Evolutionary conservation across 2,113 vertebrate species (phyloP).

Genomic region (Prionailurus viverrinus): DNA sequence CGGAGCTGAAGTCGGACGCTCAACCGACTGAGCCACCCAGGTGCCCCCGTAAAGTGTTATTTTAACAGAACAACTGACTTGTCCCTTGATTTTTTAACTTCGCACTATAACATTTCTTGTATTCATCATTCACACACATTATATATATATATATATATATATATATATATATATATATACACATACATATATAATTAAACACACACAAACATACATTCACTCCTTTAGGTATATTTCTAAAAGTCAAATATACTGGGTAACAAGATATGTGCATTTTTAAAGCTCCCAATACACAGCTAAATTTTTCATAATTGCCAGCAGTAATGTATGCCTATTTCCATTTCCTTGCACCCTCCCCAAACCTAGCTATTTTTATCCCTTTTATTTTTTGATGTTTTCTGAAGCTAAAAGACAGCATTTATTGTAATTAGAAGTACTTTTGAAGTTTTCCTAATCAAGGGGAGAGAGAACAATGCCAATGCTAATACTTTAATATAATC

Average conservation of each 20-base stretch:
- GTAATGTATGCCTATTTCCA: background rate
- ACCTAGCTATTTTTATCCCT: background rate
- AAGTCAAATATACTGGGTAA: conserved; percentile 32
- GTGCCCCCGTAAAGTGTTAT: background rate
- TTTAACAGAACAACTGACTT: background rate
- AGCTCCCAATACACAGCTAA: background rate
- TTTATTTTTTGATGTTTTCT: conserved; percentile 30
- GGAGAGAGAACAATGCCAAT: conserved; percentile 16
- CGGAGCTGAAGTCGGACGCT: too few species aligned
- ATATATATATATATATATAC: background rate
- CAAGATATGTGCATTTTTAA: background rate
- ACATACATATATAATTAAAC: background rate
- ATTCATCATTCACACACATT: conserved; percentile 25
- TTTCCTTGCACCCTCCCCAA: background rate
- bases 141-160: background rate
- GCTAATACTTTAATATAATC: background rate
- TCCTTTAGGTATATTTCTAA: conserved; percentile 3
- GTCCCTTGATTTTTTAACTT: background rate
- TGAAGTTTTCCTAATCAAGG: conserved; percentile 28
- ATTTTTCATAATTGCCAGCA: background rate
- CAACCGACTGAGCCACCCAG: too few species aligned
- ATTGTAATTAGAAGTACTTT: conserved; percentile 29
- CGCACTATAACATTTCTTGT: background rate
- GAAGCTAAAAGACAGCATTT: conserved; percentile 31
- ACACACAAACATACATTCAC: background rate